Evolutionary conservation across 2,113 vertebrate species (phyloP).

Genomic region (Urocolius indicus): DNA sequence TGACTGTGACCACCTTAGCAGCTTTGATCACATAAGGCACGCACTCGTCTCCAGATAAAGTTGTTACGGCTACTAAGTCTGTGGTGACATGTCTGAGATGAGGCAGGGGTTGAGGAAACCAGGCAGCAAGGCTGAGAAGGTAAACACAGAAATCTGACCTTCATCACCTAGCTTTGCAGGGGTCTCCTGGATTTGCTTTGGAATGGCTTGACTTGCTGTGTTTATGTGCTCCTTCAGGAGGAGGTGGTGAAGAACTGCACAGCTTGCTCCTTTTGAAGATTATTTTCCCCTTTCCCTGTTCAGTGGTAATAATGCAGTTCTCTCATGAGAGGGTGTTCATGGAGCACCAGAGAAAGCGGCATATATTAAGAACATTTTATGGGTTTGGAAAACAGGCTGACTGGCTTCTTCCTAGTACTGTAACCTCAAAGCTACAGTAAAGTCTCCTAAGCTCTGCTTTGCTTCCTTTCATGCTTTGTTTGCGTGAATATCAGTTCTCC

Average conservation of each 20-base stretch:
- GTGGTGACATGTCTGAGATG: neutral
- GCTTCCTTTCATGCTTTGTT: conserved; percentile 66
- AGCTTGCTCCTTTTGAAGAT: conserved; percentile 18
- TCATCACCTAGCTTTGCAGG: neutral
- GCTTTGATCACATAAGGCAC: neutral
- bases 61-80: neutral
- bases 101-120: conserved; percentile 23
- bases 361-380: conserved; percentile 37
- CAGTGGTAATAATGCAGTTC: conserved; percentile 34
- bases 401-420: conserved; percentile 62
- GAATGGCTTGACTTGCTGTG: conserved; percentile 58
- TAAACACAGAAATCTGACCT: neutral
- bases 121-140: conserved; percentile 26
- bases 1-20: neutral
- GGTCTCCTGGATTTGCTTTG: conserved; percentile 36
- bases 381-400: conserved; percentile 52
- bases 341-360: conserved; percentile 1
- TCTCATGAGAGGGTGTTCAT: neutral
- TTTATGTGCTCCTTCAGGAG: conserved; percentile 30
- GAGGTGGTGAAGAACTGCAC: conserved; percentile 36
- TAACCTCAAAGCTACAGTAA: conserved; percentile 58
- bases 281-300: neutral
- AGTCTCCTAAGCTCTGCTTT: conserved; percentile 67
- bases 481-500: conserved; percentile 55
- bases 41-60: neutral